Conservation (phyloP, 2,888 invertebrate genomes). For the Epistrophe eligans region DNA sequence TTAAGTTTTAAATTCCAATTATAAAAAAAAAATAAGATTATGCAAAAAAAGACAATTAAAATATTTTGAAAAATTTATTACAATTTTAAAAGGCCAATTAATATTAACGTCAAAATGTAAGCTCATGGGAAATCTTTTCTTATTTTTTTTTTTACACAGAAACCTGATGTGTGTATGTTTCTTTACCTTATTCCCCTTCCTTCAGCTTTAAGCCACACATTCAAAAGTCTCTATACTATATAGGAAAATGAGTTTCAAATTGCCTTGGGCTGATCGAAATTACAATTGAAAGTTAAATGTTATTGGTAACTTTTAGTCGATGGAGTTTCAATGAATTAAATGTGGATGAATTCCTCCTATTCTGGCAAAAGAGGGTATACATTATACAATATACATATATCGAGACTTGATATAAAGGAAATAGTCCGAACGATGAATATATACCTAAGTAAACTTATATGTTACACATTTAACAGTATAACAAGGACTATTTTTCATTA, state of each 20-base stretch:
- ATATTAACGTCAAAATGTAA: conserved; percentile 43
- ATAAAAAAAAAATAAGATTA: too few relatives aligned
- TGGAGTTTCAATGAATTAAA: conserved; percentile 74
- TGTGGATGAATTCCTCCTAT: conserved; percentile 47
- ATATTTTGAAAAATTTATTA: neutral
- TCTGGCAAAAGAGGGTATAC: conserved; percentile 5
- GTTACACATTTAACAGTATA: conserved; percentile 23
- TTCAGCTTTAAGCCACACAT: conserved; percentile 59
- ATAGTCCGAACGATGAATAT: conserved; percentile 45
- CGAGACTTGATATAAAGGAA: conserved; percentile 57
- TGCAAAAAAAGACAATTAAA: neutral
- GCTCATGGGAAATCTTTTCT: conserved; percentile 39
- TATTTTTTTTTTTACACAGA: neutral
- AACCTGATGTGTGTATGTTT: conserved; percentile 46
- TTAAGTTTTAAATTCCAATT: neutral
- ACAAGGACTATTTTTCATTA: conserved; percentile 68
- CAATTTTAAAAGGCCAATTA: conserved; percentile 23
- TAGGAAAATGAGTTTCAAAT: conserved; percentile 77
- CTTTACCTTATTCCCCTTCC: neutral
- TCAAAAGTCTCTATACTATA: conserved; percentile 54
- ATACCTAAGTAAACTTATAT: neutral
- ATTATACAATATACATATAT: too few relatives aligned
- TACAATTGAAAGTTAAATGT: conserved; percentile 79
- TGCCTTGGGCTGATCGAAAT: conserved; percentile 76
- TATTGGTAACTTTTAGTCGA: conserved; percentile 77